Conservation (phyloP, 2,113 vertebrate genomes). For the western clawed frog (Xenopus tropicalis) region DNA sequence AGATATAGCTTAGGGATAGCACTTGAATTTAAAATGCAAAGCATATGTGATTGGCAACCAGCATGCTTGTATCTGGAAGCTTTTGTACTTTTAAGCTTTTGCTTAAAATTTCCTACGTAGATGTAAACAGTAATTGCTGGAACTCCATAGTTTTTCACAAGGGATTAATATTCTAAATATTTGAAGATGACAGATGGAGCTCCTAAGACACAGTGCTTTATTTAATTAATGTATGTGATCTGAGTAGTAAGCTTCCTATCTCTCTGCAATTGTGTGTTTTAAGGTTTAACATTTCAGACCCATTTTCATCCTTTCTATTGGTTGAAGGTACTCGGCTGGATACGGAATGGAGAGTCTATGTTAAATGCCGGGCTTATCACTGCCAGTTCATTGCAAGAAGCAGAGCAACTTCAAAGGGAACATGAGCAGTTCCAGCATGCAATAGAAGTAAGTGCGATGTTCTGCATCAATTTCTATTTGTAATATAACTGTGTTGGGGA, state of each 20-base stretch:
- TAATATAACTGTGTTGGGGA: no score
- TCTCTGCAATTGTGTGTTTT: not conserved
- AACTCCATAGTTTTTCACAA: no score
- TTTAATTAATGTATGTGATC: not conserved
- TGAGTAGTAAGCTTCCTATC: slow-evolving; percentile 6
- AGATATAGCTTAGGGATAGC: no score
- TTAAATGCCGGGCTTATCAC: slow-evolving; percentile 94
- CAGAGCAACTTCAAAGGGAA: slow-evolving; percentile 93
- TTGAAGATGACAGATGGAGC: not conserved
- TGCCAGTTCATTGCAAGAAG: slow-evolving; percentile 94
- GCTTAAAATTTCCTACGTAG: no score
- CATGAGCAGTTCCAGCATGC: slow-evolving; percentile 98
- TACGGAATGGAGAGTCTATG: slow-evolving; percentile 97
- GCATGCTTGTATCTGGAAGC: no score
- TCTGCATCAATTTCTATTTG: not conserved
- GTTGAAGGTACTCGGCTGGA: slow-evolving; percentile 94
- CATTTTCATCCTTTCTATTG: not conserved
- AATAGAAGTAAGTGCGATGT: slow-evolving; percentile 79
- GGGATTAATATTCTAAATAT: no score
- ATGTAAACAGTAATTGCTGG: no score
- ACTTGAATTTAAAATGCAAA: no score
- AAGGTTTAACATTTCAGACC: not conserved
- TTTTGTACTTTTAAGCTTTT: no score
- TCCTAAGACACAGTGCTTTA: not conserved
- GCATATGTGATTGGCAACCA: no score